These are phyloP conservation scores for Sternarchorhynchus goeldii DNA, from an alignment of 2,797 vertebrate species.

Conservation along the genomic window DNA sequence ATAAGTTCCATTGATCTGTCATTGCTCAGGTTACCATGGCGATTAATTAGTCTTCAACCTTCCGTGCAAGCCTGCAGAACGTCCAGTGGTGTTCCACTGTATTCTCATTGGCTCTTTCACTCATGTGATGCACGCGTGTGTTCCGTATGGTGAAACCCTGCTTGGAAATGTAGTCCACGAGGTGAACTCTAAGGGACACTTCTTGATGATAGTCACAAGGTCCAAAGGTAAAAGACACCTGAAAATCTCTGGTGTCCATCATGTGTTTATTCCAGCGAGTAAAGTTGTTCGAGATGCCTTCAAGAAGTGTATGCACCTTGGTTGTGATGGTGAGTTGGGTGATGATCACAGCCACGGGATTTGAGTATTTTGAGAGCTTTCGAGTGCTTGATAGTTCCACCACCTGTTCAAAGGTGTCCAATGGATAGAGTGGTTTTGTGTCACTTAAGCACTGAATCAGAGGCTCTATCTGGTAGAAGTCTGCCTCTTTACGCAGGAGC, in stretches of 20 bases:
- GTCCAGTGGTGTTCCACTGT: constrained; percentile 90
- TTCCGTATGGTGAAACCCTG: constrained; percentile 86
- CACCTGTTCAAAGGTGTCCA: constrained; percentile 87
- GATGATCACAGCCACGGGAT: constrained; percentile 85
- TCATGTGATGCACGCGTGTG: constrained; percentile 87
- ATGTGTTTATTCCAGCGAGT: constrained; percentile 90
- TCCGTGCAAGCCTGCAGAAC: constrained; percentile 83
- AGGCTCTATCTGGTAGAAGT: constrained; percentile 88
- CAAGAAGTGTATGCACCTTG: constrained; percentile 82
- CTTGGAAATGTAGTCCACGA: constrained; percentile 89
- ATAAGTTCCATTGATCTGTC: background rate
- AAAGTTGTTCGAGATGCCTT: constrained; percentile 85
- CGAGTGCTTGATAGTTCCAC: constrained; percentile 86
- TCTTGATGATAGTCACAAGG: constrained; percentile 87
- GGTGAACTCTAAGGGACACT: constrained; percentile 82
- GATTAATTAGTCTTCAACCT: constrained; percentile 77
- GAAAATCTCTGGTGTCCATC: constrained; percentile 89
- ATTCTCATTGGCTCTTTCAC: constrained; percentile 86
- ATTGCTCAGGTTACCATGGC: background rate
- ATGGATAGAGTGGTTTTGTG: constrained; percentile 81
- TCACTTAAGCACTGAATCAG: constrained; percentile 85
- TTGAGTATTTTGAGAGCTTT: constrained; percentile 88
- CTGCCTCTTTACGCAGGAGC: constrained; percentile 84
- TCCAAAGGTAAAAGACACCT: constrained; percentile 88
- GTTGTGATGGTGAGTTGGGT: constrained; percentile 86